These are phyloP conservation scores for cat (Felis catus) DNA, from an alignment of 2,113 vertebrate genomes.

Conservation along the genomic window F.catus_Fca126_mat1.0 CM031425.1:54810501-54811000, in stretches of 20 bases:
- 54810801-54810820: slow-evolving; percentile 91
- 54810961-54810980: neutral
- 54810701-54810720: slow-evolving; percentile 93
- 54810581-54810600: neutral
- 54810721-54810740: slow-evolving; percentile 89
- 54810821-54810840: slow-evolving; percentile 79
- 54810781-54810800: slow-evolving; percentile 95
- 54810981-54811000: no score
- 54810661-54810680: fast-evolving
- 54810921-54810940: neutral
- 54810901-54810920: neutral
- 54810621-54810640: neutral
- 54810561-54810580: no score
- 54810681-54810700: slow-evolving; percentile 93
- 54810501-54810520: neutral
- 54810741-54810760: slow-evolving; percentile 94
- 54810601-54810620: neutral
- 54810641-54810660: neutral
- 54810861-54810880: fast-evolving
- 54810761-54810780: slow-evolving; percentile 95
- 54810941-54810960: fast-evolving
- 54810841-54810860: neutral
- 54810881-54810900: fast-evolving
- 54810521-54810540: neutral
- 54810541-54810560: neutral